These are phyloP conservation scores for Gymnothorax reevesii DNA, from an alignment of 2,797 vertebrate genomes.

Conservation along the genomic window DNA sequence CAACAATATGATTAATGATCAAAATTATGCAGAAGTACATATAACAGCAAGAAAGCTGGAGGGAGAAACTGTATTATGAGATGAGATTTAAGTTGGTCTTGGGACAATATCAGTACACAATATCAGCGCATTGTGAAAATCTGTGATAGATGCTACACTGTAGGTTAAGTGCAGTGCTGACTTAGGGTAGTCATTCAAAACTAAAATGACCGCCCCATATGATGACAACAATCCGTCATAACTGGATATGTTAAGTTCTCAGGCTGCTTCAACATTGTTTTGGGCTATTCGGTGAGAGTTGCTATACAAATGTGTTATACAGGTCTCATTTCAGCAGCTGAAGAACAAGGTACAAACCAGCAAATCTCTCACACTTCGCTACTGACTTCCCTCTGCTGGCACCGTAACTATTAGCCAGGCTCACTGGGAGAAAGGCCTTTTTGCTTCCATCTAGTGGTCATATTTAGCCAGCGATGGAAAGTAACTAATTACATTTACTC, in stretches of 20 bases:
- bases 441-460: conserved; percentile 30
- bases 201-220: background rate
- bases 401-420: background rate
- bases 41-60: background rate
- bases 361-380: background rate
- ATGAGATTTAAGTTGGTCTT: background rate
- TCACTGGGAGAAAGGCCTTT: conserved; percentile 20
- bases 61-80: background rate
- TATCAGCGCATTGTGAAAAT: background rate
- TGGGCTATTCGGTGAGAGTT: background rate
- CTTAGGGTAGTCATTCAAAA: background rate
- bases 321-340: background rate
- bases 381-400: background rate
- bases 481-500: no score
- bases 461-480: background rate
- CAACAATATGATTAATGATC: background rate
- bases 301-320: conserved; percentile 17
- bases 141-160: background rate
- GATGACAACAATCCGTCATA: background rate
- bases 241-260: background rate
- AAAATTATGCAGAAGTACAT: background rate
- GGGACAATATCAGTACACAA: background rate
- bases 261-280: conserved; percentile 10
- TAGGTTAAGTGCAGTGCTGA: background rate
- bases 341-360: background rate